phyloP scores from a whole-genome alignment of 2,888 invertebrate genomes.

The Macaria liturata region DNA sequence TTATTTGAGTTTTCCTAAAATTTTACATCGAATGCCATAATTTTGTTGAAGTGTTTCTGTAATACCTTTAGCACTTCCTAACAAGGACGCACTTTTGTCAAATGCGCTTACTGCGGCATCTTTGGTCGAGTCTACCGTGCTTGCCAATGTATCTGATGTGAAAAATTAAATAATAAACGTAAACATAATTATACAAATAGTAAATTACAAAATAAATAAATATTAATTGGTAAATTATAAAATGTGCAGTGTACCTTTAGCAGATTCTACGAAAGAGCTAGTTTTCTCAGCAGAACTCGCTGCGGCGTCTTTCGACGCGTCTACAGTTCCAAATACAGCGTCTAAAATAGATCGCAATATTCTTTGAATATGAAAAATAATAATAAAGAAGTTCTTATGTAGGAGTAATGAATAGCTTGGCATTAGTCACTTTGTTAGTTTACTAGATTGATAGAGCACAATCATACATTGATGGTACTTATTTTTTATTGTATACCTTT shows the following conservation, averaged over 20 bases:
- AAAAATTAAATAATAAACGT: conserved; percentile 21
- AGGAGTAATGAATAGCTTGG: no score
- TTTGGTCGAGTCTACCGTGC: conserved; percentile 57
- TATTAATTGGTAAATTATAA: neutral
- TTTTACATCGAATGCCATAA: no score
- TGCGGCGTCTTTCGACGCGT: conserved; percentile 58
- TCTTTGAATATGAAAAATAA: no score
- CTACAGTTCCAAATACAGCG: conserved; percentile 54
- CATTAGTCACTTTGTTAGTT: neutral
- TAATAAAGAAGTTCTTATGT: no score
- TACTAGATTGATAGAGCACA: neutral
- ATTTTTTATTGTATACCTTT: conserved; percentile 21
- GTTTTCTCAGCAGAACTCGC: conserved; percentile 55
- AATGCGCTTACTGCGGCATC: conserved; percentile 35
- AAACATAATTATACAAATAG: conserved; percentile 16
- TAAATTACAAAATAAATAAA: conserved; percentile 30
- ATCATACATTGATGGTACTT: neutral
- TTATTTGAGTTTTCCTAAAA: no score
- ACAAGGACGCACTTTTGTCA: conserved; percentile 51
- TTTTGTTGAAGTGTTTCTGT: no score
- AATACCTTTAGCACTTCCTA: conserved; percentile 57
- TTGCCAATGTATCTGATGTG: conserved; percentile 52
- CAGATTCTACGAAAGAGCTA: conserved; percentile 43
- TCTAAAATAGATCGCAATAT: conserved; percentile 38
- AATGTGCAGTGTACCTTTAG: conserved; percentile 47